phyloP scores from a whole-genome alignment of 2,888 invertebrate species.

The Andrena praecox region DNA sequence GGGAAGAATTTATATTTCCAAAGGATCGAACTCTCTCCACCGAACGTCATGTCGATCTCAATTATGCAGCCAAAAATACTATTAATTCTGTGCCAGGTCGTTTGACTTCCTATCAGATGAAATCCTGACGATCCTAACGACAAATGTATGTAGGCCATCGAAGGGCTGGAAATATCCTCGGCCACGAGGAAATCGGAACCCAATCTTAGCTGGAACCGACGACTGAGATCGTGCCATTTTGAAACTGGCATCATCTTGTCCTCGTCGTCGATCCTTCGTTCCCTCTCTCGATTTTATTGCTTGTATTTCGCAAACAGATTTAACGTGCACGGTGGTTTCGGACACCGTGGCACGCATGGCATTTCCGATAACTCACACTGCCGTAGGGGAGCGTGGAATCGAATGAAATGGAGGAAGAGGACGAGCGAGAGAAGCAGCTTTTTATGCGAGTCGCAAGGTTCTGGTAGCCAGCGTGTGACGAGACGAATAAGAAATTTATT shows the following conservation, averaged over 20 bases:
- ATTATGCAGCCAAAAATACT: too few relatives aligned
- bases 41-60: too few relatives aligned
- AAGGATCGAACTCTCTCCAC: too few relatives aligned
- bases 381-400: conserved; percentile 20
- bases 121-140: too few relatives aligned
- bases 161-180: neutral
- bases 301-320: conserved; percentile 52
- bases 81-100: too few relatives aligned
- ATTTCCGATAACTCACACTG: conserved; percentile 82
- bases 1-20: too few relatives aligned
- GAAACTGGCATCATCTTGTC: conserved; percentile 45
- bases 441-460: conserved; percentile 55
- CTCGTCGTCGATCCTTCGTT: conserved; percentile 19
- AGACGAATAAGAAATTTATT: conserved; percentile 26
- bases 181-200: conserved; percentile 13
- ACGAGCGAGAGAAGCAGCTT: conserved; percentile 40
- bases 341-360: conserved; percentile 78
- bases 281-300: conserved; percentile 36
- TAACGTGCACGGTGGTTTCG: conserved; percentile 72
- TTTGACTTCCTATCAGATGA: too few relatives aligned
- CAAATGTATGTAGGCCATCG: too few relatives aligned
- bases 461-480: conserved; percentile 33
- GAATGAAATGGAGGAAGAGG: conserved; percentile 24
- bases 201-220: neutral
- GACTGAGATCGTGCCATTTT: neutral